Conservation (phyloP, 2,113 vertebrate species). For the Girardinichthys multiradiatus region DNA sequence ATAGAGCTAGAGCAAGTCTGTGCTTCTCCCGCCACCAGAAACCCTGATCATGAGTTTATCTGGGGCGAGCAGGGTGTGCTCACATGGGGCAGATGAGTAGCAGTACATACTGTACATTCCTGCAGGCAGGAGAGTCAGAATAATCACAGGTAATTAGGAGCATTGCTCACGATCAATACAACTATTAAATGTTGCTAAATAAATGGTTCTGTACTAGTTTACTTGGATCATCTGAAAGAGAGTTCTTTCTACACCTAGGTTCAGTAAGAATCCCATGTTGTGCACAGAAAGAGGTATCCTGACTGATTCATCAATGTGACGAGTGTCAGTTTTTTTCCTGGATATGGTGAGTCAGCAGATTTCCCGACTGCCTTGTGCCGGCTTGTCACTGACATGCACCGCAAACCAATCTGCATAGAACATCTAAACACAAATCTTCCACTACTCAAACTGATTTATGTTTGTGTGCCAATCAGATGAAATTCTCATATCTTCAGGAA, state of each 20-base stretch:
- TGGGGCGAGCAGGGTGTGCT: slow-evolving; percentile 28
- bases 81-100: slow-evolving; percentile 39
- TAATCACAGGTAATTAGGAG: slow-evolving; percentile 47
- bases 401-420: slow-evolving; percentile 12
- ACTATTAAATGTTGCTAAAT: neutral
- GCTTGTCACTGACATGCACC: slow-evolving; percentile 37
- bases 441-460: neutral
- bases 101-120: slow-evolving; percentile 63
- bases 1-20: slow-evolving; percentile 8
- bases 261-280: neutral
- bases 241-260: too few species aligned
- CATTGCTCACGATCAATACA: slow-evolving; percentile 9
- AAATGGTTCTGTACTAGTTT: neutral
- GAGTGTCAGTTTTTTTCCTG: slow-evolving; percentile 15
- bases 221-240: too few species aligned
- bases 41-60: slow-evolving; percentile 40
- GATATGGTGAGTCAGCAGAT: slow-evolving; percentile 47
- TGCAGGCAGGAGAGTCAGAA: slow-evolving; percentile 52
- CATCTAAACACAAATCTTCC: neutral
- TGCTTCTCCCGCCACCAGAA: slow-evolving; percentile 19
- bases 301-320: slow-evolving; percentile 18
- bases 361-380: slow-evolving; percentile 35
- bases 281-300: slow-evolving; percentile 10
- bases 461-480: neutral
- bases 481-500: neutral